phyloP scores from a whole-genome alignment of 2,888 invertebrate genomes.

The Lydus trimaculatus region DNA sequence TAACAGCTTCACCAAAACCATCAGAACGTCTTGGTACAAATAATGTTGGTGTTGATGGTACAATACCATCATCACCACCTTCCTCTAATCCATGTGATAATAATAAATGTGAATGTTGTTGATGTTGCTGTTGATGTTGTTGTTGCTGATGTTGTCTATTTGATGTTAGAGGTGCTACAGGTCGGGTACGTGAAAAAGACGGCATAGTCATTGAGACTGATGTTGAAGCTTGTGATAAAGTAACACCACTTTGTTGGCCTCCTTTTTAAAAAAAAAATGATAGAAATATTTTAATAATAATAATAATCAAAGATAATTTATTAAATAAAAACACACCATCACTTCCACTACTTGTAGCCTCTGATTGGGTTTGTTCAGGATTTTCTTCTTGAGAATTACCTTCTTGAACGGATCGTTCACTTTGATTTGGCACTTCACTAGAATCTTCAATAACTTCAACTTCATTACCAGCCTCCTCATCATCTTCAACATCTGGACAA shows the following conservation, averaged over 20 bases:
- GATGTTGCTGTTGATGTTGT: slow-evolving; percentile 35
- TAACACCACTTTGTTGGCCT: slow-evolving; percentile 46
- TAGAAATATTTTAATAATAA: slow-evolving; percentile 8
- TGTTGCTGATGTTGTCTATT: slow-evolving; percentile 52
- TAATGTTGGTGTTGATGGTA: slow-evolving; percentile 89
- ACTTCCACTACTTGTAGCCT: slow-evolving; percentile 80
- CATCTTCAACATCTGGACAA: slow-evolving; percentile 62
- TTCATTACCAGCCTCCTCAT: slow-evolving; percentile 61
- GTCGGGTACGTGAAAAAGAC: slow-evolving; percentile 64
- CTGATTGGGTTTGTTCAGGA: slow-evolving; percentile 63
- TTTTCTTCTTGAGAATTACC: slow-evolving; percentile 57
- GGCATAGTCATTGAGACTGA: slow-evolving; percentile 57
- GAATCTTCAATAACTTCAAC: slow-evolving; percentile 70
- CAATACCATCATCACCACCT: slow-evolving; percentile 76
- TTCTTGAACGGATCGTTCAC: slow-evolving; percentile 51
- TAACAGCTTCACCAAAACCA: slow-evolving; percentile 90
- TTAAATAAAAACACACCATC: slow-evolving; percentile 61
- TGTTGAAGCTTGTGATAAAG: slow-evolving; percentile 54
- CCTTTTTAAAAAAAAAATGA: slow-evolving; percentile 12
- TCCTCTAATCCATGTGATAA: slow-evolving; percentile 68
- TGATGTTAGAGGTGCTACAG: slow-evolving; percentile 63
- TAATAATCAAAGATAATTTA: slow-evolving; percentile 4
- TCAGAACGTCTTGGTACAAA: slow-evolving; percentile 83
- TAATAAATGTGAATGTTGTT: slow-evolving; percentile 62
- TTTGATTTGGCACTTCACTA: slow-evolving; percentile 71